Conservation (phyloP, 2,888 invertebrate genomes). For the Linnaemya vulpina region DNA sequence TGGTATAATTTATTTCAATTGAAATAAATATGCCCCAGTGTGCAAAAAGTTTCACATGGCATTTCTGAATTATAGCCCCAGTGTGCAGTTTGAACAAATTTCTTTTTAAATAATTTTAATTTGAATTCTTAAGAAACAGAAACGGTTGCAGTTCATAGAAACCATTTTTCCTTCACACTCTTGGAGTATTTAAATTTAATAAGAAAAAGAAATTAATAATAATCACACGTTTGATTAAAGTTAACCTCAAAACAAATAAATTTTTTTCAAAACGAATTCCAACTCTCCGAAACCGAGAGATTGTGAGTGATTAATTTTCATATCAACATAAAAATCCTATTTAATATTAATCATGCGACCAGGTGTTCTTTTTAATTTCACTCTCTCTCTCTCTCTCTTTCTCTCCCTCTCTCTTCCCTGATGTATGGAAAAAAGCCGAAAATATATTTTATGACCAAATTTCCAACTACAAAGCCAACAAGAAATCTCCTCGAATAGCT, state of each 20-base stretch:
- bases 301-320: neutral
- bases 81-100: too few relatives aligned
- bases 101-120: too few relatives aligned
- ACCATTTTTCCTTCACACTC: neutral
- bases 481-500: neutral
- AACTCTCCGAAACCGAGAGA: too few relatives aligned
- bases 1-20: neutral
- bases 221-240: constrained; percentile 12
- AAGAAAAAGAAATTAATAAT: neutral
- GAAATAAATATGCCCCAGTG: neutral
- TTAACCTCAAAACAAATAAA: too few relatives aligned
- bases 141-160: too few relatives aligned
- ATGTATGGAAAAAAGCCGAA: neutral
- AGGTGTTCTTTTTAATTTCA: neutral
- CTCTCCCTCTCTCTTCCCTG: neutral
- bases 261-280: too few relatives aligned
- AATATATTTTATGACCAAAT: neutral
- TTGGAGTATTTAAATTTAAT: constrained; percentile 5
- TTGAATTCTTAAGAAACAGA: too few relatives aligned
- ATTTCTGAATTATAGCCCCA: too few relatives aligned
- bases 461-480: neutral
- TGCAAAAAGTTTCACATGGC: too few relatives aligned
- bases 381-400: too few relatives aligned
- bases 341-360: constrained; percentile 36
- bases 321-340: neutral